These are phyloP conservation scores for Agrilus cyanescens DNA, from an alignment of 2,888 invertebrate genomes.

Conservation along the genomic window DNA sequence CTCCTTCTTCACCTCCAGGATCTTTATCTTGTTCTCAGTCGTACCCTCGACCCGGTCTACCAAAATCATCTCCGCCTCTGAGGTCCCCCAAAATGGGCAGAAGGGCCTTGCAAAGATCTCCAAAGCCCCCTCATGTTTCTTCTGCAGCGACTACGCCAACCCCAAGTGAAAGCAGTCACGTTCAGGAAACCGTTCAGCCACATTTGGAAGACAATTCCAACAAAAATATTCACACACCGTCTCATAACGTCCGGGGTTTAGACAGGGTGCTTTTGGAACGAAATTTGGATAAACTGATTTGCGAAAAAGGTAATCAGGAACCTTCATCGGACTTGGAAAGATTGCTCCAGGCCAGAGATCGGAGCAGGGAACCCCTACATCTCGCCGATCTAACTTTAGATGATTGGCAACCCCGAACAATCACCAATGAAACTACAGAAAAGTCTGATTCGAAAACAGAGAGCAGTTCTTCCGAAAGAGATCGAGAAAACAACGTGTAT, in stretches of 20 bases:
- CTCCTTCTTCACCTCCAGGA: constrained; percentile 36
- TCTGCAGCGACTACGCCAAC: constrained; percentile 36
- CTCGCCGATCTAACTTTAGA: constrained; percentile 46
- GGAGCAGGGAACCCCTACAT: constrained; percentile 47
- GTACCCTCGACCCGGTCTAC: constrained; percentile 27
- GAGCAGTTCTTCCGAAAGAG: constrained; percentile 21
- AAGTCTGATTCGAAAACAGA: constrained; percentile 25
- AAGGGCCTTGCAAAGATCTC: constrained; percentile 38
- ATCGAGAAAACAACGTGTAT: constrained; percentile 20
- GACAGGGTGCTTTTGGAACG: constrained; percentile 57
- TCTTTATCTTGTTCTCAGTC: constrained; percentile 16
- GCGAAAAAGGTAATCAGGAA: constrained; percentile 34
- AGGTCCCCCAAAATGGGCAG: constrained; percentile 46
- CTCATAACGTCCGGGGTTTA: constrained; percentile 38
- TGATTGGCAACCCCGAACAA: constrained; percentile 39
- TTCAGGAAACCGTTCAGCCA: constrained; percentile 15
- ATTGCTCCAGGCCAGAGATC: constrained; percentile 42
- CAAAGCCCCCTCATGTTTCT: constrained; percentile 26
- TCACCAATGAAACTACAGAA: constrained; percentile 22
- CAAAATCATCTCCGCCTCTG: constrained; percentile 39
- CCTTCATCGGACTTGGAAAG: constrained; percentile 36
- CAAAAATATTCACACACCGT: constrained; percentile 16
- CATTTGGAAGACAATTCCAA: constrained; percentile 19
- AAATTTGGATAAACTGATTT: constrained; percentile 50
- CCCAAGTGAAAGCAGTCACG: constrained; percentile 24